Conservation (phyloP, 2,888 invertebrate species). For the Drymonia ruficornis region DNA sequence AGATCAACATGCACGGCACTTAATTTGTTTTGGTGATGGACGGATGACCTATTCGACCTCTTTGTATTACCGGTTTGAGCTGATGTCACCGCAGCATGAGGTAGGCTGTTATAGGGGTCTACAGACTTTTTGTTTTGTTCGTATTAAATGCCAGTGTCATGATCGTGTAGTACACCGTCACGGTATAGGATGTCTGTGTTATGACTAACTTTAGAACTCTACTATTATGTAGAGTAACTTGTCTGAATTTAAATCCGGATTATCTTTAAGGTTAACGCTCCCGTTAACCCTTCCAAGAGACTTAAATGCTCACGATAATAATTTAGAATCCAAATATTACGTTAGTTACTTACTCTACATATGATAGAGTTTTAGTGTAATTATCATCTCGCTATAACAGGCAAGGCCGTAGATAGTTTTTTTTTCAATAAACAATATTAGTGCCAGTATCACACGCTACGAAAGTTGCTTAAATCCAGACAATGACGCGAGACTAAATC, state of each 20-base stretch:
- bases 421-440: background rate
- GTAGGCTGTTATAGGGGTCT: constrained; percentile 8
- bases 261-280: too few relatives aligned
- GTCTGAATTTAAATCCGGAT: too few relatives aligned
- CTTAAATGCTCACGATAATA: too few relatives aligned
- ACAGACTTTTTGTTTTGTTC: background rate
- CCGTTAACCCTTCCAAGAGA: too few relatives aligned
- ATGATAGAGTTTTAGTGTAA: too few relatives aligned
- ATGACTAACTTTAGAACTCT: background rate
- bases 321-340: too few relatives aligned
- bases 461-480: background rate
- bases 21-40: constrained; percentile 1
- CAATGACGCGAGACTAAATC: constrained; percentile 14
- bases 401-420: too few relatives aligned
- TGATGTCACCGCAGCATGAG: constrained; percentile 13
- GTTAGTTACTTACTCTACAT: too few relatives aligned
- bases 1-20: background rate
- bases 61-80: constrained; percentile 8
- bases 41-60: constrained; percentile 1
- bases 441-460: background rate
- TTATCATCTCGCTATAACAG: background rate
- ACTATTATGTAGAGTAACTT: too few relatives aligned
- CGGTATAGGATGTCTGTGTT: background rate
- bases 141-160: background rate
- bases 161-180: background rate